Base-by-base conservation (phyloP, 2,797 vertebrate species). In the Dendrocincla tyrannina region DNA sequence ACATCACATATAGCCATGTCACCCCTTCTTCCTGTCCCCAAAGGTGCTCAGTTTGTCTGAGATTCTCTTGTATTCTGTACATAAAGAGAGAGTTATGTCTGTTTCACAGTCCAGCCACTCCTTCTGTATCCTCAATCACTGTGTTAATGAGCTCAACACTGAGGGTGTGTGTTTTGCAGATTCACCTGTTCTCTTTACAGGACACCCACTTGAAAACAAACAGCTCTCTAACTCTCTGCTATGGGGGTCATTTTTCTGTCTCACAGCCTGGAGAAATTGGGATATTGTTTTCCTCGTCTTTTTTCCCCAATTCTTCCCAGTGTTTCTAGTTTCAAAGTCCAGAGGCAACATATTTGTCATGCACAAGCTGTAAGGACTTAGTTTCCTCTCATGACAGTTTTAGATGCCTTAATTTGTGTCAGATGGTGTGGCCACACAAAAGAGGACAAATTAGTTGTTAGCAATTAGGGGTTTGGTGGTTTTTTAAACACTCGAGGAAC, bases 391-490 rank as follows among this genome's bases (percentile, higher is more conserved):
- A 60, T 55, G 35, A 68, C 30, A 64, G n/a, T 22, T 30, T 64
- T 53, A 68, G 72, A 63, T 35, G 8, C 13, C 35, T 37, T 64
- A 47, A 47, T 59, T 39, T 60, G 19, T 1, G 2, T 37, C 41
- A 49, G 35, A 23, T 35, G 11, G 46, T 18, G 41, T 20, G 53
- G 22, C 42, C 24, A 23, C 15, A 28, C 7, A 1, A 22, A 58
- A 74, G 20, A 75, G 41, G 23, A 49, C 4, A 24, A 41, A 70
- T 18, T 11, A 49, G 44, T 41, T 39, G 9, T 9, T 28, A 62
- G 16, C 4, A 30, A 7, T 13, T 37, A 25, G 47, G 12, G 46
- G 10, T 23, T 7, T 1, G 16, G 0, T 12, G 19, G 50, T 73
- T 74, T 70, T 13, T 27, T 16, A 70, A 63, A 32, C n/a, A 52